Percentiles rank a stretch among this genome's conserved stretches.
These are phyloP conservation scores for Esox lucius DNA, from an alignment of 2,797 vertebrate species.

Conservation along the genomic window DNA sequence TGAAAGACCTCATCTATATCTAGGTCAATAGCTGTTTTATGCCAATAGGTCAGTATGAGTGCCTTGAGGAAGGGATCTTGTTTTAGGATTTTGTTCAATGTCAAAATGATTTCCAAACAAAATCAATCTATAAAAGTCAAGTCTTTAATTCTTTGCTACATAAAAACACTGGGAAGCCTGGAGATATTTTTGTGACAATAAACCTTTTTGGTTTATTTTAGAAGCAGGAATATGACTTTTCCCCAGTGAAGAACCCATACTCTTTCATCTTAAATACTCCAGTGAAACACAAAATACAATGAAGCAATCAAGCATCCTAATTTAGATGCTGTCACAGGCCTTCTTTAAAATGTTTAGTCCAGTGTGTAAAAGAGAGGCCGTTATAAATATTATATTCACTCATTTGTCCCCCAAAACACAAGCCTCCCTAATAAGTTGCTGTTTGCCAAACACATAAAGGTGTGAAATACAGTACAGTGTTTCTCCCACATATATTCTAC, in stretches of 20 bases:
- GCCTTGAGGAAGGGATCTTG: slow-evolving; percentile 45
- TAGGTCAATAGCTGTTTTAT: slow-evolving; percentile 55
- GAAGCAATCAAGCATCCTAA: slow-evolving; percentile 64
- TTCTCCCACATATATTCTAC: slow-evolving; percentile 32
- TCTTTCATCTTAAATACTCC: slow-evolving; percentile 53
- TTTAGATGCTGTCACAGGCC: slow-evolving; percentile 63
- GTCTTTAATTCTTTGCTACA: slow-evolving; percentile 32
- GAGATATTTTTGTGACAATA: slow-evolving; percentile 26
- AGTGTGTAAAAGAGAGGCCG: slow-evolving; percentile 69
- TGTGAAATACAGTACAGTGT: slow-evolving; percentile 54
- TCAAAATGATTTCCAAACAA: neutral
- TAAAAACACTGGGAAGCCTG: slow-evolving; percentile 19
- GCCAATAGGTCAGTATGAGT: slow-evolving; percentile 61
- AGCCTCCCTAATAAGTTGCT: slow-evolving; percentile 36
- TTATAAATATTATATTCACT: slow-evolving; percentile 61
- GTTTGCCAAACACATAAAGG: slow-evolving; percentile 41
- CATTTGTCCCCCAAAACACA: slow-evolving; percentile 18
- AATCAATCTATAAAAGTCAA: slow-evolving; percentile 22
- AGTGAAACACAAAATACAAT: slow-evolving; percentile 15
- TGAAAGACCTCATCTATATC: slow-evolving; percentile 40
- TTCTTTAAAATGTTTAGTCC: slow-evolving; percentile 59
- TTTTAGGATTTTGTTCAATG: slow-evolving; percentile 33
- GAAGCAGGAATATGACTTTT: slow-evolving; percentile 47
- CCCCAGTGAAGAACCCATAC: slow-evolving; percentile 69
- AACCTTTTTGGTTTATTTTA: slow-evolving; percentile 27